phyloP scores from a whole-genome alignment of 2,113 vertebrate genomes.

The Neoarius graeffei region DNA sequence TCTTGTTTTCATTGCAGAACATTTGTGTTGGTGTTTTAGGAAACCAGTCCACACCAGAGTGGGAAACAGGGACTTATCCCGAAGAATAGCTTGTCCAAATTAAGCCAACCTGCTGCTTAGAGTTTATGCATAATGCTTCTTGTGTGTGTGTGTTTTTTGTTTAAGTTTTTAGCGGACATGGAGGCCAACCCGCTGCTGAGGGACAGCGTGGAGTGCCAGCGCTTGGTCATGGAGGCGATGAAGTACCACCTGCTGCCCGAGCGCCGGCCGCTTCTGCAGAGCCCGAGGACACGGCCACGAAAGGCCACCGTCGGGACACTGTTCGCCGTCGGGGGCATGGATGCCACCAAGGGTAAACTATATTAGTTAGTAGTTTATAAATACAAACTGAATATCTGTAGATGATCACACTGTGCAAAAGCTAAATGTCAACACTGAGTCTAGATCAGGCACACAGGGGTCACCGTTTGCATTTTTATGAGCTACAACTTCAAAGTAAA shows the following conservation, averaged over 20 bases:
- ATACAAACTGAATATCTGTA: too few relatives aligned
- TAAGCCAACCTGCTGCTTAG: not conserved
- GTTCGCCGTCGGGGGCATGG: constrained; percentile 97
- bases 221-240: constrained; percentile 98
- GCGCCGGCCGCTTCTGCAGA: constrained; percentile 90
- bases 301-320: constrained; percentile 94
- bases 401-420: too few relatives aligned
- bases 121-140: not conserved
- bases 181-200: constrained; percentile 89
- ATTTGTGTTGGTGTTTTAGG: not conserved
- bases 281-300: constrained; percentile 91
- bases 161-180: constrained; percentile 92
- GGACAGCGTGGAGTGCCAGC: constrained; percentile 95
- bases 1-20: constrained; percentile 17
- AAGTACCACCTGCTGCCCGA: constrained; percentile 97
- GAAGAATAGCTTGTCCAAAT: too few relatives aligned
- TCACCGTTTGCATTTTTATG: too few relatives aligned
- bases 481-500: not conserved
- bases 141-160: constrained; percentile 24
- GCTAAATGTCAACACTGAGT: not conserved
- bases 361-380: not conserved
- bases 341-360: constrained; percentile 85
- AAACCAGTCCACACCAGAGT: not conserved
- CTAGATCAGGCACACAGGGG: too few relatives aligned
- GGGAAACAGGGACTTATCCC: not conserved